Conservation (phyloP, 2,113 vertebrate species). For the Oxyura jamaicensis region DNA sequence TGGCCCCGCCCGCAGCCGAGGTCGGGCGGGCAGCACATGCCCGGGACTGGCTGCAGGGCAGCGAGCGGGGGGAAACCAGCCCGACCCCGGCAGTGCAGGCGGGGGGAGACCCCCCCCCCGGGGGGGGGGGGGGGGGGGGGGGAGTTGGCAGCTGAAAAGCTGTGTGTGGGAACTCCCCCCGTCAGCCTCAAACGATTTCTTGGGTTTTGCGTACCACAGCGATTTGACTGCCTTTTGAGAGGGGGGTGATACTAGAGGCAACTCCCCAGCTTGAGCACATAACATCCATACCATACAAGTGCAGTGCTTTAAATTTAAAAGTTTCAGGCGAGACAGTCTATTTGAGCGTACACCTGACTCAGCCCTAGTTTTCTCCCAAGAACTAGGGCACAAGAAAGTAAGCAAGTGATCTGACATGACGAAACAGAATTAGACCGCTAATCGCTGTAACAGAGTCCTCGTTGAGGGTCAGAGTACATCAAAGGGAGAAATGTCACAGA, state of each 20-base stretch:
- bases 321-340: neutral
- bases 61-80: too few relatives aligned
- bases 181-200: neutral
- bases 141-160: neutral
- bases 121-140: neutral
- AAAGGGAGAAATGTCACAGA: neutral
- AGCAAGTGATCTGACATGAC: neutral
- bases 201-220: too few relatives aligned
- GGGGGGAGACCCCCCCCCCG: neutral
- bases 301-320: rapidly evolving
- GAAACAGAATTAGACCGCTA: neutral
- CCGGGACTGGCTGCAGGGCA: too few relatives aligned
- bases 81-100: neutral
- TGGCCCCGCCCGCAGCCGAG: neutral
- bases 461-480: rapidly evolving
- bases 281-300: rapidly evolving
- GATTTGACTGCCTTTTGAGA: too few relatives aligned
- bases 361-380: neutral
- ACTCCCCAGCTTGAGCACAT: rapidly evolving
- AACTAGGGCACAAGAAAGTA: neutral
- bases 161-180: too few relatives aligned
- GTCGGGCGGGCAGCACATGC: too few relatives aligned
- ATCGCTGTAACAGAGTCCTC: neutral
- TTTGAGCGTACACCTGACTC: neutral
- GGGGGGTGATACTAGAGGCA: neutral